A percentile compares a stretch with the other conserved stretches of the same genome.
These are phyloP conservation scores for Drosophila kuntzei DNA, from an alignment of 2,888 invertebrate genomes.

Conservation along the genomic window DNA sequence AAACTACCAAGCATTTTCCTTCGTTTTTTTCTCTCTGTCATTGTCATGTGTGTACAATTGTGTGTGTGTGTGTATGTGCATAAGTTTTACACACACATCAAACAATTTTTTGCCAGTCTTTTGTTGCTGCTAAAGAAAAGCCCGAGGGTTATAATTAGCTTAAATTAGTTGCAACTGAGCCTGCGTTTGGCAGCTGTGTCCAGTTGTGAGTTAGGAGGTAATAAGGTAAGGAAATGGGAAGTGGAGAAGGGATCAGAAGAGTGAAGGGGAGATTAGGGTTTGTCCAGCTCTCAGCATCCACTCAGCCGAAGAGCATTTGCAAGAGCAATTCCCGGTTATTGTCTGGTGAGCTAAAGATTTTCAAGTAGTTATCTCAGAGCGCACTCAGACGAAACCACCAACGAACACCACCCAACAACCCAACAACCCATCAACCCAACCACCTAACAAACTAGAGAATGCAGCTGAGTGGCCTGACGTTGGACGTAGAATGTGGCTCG, in stretches of 20 bases:
- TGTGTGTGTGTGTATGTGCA: conserved; percentile 15
- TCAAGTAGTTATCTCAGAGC: conserved; percentile 46
- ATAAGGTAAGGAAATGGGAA: neutral
- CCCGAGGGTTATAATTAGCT: conserved; percentile 66
- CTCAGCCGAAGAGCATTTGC: conserved; percentile 32
- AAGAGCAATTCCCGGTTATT: conserved; percentile 34
- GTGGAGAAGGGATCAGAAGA: too few species aligned
- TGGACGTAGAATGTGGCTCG: conserved; percentile 26
- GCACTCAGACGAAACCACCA: conserved; percentile 42
- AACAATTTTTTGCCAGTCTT: conserved; percentile 52
- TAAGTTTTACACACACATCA: conserved; percentile 57
- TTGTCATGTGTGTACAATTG: neutral
- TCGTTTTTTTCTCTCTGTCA: conserved; percentile 17
- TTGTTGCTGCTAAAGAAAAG: conserved; percentile 49
- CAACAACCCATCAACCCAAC: neutral
- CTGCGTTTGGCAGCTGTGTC: conserved; percentile 65
- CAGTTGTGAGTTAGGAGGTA: conserved; percentile 1
- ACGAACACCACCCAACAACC: neutral
- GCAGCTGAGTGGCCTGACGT: conserved; percentile 40
- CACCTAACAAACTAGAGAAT: neutral
- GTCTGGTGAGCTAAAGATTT: conserved; percentile 35
- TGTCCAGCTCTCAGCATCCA: conserved; percentile 28
- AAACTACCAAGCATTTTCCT: conserved; percentile 57
- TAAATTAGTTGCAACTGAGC: conserved; percentile 70
- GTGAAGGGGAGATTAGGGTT: neutral